Evolutionary conservation across 2,113 vertebrate genomes (phyloP).

Genomic region (Peucedramus taeniatus): DNA sequence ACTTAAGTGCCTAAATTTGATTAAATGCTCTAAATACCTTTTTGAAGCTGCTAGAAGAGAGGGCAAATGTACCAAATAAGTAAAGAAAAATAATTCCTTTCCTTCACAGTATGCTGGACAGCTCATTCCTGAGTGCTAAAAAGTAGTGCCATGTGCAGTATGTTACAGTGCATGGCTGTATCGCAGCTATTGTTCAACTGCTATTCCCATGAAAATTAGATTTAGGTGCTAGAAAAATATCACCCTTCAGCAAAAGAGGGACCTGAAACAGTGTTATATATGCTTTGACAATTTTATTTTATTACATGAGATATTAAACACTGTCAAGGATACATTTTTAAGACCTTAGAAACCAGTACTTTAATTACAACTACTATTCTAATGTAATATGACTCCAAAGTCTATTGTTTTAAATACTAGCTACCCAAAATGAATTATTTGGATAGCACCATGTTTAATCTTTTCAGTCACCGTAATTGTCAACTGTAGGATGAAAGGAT

Average conservation of each 20-base stretch:
- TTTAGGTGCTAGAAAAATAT: background rate
- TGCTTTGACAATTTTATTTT: background rate
- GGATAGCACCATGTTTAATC: slow-evolving; percentile 68
- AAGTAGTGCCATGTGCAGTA: background rate
- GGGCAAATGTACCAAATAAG: background rate
- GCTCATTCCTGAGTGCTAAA: background rate
- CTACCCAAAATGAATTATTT: slow-evolving; percentile 67
- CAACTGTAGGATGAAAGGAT: slow-evolving; percentile 67
- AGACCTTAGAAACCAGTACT: slow-evolving; percentile 28
- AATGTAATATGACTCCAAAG: slow-evolving; percentile 54
- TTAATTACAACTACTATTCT: slow-evolving; percentile 58
- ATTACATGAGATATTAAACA: background rate
- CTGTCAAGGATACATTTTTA: slow-evolving; percentile 1
- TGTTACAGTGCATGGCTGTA: background rate
- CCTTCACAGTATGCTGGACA: background rate
- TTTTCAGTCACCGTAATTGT: slow-evolving; percentile 65
- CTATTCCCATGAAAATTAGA: background rate
- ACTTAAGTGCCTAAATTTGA: background rate
- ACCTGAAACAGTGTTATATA: background rate
- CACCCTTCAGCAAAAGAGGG: background rate
- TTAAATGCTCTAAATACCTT: background rate
- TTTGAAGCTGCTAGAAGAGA: background rate
- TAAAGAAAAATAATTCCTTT: background rate
- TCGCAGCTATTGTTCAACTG: background rate
- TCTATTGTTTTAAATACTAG: slow-evolving; percentile 74